Conservation (phyloP, 2,888 invertebrate species). For the Nycteola revayana region DNA sequence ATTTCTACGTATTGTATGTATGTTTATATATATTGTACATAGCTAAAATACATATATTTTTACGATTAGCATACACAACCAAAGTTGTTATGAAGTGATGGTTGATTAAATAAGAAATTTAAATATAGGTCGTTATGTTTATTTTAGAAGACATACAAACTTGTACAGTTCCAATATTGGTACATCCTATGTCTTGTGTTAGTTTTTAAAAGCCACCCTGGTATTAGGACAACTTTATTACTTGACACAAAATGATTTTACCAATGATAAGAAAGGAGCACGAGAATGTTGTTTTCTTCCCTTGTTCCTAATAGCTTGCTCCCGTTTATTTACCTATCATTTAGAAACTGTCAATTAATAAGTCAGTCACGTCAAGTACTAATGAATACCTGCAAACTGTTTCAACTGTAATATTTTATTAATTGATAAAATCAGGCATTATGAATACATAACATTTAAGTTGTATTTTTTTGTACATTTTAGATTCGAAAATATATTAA, state of each 20-base stretch:
- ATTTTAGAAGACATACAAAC: slow-evolving; percentile 66
- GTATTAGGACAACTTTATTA: slow-evolving; percentile 74
- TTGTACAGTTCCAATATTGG: slow-evolving; percentile 60
- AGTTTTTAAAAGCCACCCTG: slow-evolving; percentile 76
- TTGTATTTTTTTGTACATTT: slow-evolving; percentile 89
- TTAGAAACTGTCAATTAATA: slow-evolving; percentile 73
- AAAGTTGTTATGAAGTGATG: slow-evolving; percentile 83
- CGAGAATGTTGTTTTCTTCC: slow-evolving; percentile 54
- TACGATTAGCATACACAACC: slow-evolving; percentile 83
- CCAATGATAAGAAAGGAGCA: slow-evolving; percentile 41
- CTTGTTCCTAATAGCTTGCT: slow-evolving; percentile 75
- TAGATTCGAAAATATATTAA: slow-evolving; percentile 88
- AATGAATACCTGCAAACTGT: slow-evolving; percentile 55
- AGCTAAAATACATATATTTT: slow-evolving; percentile 80
- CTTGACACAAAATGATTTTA: slow-evolving; percentile 51
- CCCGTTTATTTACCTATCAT: slow-evolving; percentile 56
- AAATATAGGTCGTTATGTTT: slow-evolving; percentile 78
- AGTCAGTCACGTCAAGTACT: slow-evolving; percentile 51
- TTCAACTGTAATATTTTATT: slow-evolving; percentile 61
- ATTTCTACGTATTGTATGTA: slow-evolving; percentile 83
- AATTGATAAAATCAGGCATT: slow-evolving; percentile 71
- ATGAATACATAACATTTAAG: slow-evolving; percentile 85
- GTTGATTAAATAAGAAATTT: slow-evolving; percentile 80
- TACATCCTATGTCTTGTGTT: slow-evolving; percentile 64
- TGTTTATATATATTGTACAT: slow-evolving; percentile 80